Base-by-base conservation (phyloP, 2,113 vertebrate species). In the Grus americana region DNA sequence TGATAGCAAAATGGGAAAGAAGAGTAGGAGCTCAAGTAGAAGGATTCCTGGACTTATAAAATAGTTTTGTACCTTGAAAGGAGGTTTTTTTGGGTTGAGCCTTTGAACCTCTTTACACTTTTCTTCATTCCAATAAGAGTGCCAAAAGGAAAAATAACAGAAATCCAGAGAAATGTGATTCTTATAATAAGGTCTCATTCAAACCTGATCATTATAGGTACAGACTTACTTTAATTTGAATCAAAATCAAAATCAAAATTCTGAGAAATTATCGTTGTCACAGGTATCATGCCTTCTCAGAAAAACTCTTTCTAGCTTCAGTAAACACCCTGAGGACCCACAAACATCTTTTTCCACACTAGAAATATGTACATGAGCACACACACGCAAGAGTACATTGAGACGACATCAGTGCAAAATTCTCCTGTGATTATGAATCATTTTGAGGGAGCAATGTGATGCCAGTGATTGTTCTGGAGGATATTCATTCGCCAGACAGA, bases 251-350 rank as follows among this genome's bases (percentile, higher is more conserved):
- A 82, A 59, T 10, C 76, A 84, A 24, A 2, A n/a, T 63, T 47
- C 11, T 46, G 29, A n/a, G 4, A 50, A 59, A 16, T 54, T 10
- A 50, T 3, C 0, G 1, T 36, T 75, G 2, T 47, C 0, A 5
- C 14, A 59, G 42, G 5, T 11, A n/a, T 0, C 0, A 15, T 11
- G 1, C 0, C 15, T 66, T 76, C 54, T 85, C 13, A 57, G 27
- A 71, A 70, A 78, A 63, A 2, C 12, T 40, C 19, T 26, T 0
- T 12, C 12, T 61, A 38, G 6, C 10, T 57, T 46, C 59, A 63
- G 4, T 5, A 76, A 76, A 42, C 54, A 55, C 9, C 44, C 63
- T 34, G 26, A 83, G 40, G 8, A n/a, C 2, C 3, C 5, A 17
- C 5, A 32, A 5, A 47, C 20, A 36, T 38, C 2, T 38, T 79